These are phyloP conservation scores for Linnaemya tessellans DNA, from an alignment of 2,888 invertebrate genomes.

Conservation along the genomic window DNA sequence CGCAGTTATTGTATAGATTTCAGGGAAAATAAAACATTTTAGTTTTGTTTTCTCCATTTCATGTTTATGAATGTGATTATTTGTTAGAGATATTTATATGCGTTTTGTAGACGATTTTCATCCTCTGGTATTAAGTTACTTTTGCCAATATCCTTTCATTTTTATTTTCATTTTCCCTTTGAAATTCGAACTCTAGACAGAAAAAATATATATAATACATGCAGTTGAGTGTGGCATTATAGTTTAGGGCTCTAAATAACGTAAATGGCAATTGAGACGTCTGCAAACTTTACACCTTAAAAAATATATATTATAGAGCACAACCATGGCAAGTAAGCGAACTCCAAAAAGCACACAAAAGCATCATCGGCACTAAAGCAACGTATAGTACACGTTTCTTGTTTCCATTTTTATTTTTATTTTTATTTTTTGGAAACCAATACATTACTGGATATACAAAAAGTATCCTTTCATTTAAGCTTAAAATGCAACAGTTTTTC, in stretches of 20 bases:
- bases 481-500: constrained; percentile 64
- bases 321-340: neutral
- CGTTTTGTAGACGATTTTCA: constrained; percentile 67
- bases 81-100: constrained; percentile 71
- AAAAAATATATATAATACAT: too few species aligned
- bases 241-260: constrained; percentile 72
- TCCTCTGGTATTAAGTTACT: constrained; percentile 61
- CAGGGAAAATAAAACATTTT: constrained; percentile 46
- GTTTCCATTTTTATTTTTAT: constrained; percentile 16
- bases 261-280: constrained; percentile 76
- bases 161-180: constrained; percentile 41
- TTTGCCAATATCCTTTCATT: constrained; percentile 62
- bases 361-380: constrained; percentile 25
- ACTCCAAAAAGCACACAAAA: constrained; percentile 38
- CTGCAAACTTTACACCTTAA: constrained; percentile 76
- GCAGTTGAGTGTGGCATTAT: constrained; percentile 47
- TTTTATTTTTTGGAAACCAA: constrained; percentile 6
- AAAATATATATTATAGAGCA: constrained; percentile 32
- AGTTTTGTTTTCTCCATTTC: constrained; percentile 61
- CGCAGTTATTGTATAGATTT: constrained; percentile 47
- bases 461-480: constrained; percentile 28
- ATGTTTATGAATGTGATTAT: constrained; percentile 72
- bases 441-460: constrained; percentile 14
- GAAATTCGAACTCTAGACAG: constrained; percentile 34
- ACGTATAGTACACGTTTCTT: constrained; percentile 17